phyloP scores from a whole-genome alignment of 2,888 invertebrate genomes.

The Pseudanteris insignis region DNA sequence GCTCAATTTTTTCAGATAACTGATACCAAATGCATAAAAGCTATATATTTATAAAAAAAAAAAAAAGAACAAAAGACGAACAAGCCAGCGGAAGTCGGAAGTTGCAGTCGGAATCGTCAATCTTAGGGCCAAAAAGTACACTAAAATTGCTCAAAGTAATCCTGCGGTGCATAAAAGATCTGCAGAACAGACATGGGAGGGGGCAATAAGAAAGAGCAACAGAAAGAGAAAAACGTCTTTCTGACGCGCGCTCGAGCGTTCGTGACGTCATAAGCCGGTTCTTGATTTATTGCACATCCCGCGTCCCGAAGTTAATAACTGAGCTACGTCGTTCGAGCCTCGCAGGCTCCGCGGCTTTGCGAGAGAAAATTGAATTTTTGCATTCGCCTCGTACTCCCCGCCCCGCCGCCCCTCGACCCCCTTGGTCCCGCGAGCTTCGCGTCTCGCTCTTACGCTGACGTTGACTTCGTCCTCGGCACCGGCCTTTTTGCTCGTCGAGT shows the following conservation, averaged over 20 bases:
- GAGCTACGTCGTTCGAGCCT: conserved; percentile 20
- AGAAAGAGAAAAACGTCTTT: conserved; percentile 14
- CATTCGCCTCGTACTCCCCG: conserved; percentile 7
- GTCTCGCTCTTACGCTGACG: no score
- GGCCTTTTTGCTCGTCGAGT: conserved; percentile 25
- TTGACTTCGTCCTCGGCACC: conserved; percentile 14
- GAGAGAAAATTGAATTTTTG: conserved; percentile 39
- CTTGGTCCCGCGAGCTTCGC: no score
- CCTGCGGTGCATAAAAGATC: no score
- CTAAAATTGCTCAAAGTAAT: conserved; percentile 38
- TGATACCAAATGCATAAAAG: no score
- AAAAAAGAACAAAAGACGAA: conserved; percentile 10
- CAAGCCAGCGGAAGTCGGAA: conserved; percentile 25
- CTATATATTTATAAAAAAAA: no score
- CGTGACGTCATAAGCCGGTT: conserved; percentile 45
- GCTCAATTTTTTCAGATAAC: no score
- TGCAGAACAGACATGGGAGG: no score
- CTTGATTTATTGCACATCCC: conserved; percentile 43
- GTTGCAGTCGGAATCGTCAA: conserved; percentile 28
- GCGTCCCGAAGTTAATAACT: conserved; percentile 42
- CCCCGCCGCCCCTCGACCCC: no score
- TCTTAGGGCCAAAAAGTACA: conserved; percentile 33
- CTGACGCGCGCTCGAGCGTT: conserved; percentile 21
- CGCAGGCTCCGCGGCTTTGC: conserved; percentile 21
- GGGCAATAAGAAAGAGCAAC: conserved; percentile 21